Base-by-base conservation (phyloP, 2,113 vertebrate species). In the Dipodomys spectabilis region DNA sequence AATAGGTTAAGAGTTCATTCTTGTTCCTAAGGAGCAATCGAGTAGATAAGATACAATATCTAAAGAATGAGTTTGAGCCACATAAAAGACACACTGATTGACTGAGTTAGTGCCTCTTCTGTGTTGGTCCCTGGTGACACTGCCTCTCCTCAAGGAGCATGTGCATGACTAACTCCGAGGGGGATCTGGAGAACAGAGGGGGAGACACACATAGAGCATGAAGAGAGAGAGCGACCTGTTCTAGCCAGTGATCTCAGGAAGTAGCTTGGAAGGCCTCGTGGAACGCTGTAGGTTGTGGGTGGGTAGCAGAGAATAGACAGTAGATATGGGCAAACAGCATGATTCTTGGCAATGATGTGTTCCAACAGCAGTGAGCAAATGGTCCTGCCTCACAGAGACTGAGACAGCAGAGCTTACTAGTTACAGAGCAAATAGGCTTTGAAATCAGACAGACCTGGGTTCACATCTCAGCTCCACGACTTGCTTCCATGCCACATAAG, bases 1-100 rank as follows among this genome's bases (percentile, higher is more conserved):
- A 62, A 69, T 81, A 83, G 88, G 19, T 39, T 94, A 94, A 79
- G 80, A 35, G 74, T 79, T 53, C 4, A 35, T 85, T 68, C 90
- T 92, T 93, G 44, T 90, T 93, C 74, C 80, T 72, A 82, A 74
- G 85, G 75, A 80, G 22, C 20, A 67, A 39, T 68, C 80, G 81
- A 67, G 65, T 60, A 88, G 78, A 86, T 74, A 79, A 82, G 62
- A 73, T 45, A 60, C 20, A 32, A 35, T 74, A 82, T 88, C 78
- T 77, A 71, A 83, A 94, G 82, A 89, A 71, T 87, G 65, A 90
- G 73, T 45, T 74, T 67, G 71, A 16, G 69, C 82, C 69, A 87
- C 27, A 57, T 67, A 45, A 86, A 65, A 83, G 82, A 65, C 22
- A 67, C 32, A 49, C 6, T 3, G 39, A 68, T 28, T 30, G 72